Conservation (phyloP, 2,888 invertebrate genomes). For the Synergus gifuensis region DNA sequence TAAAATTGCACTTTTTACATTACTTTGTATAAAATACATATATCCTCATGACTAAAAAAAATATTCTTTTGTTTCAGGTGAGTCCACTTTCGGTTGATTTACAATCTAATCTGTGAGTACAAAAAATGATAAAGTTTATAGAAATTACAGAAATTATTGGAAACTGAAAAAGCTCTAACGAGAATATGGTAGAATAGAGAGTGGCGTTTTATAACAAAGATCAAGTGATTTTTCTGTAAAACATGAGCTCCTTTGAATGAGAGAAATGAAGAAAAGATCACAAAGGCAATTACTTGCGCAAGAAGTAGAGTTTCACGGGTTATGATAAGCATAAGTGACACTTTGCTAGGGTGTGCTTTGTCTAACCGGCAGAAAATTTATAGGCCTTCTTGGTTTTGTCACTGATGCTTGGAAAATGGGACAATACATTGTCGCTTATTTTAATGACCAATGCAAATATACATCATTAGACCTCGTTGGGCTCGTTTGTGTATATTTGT, state of each 20-base stretch:
- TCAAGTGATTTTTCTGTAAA: neutral
- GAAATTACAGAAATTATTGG: neutral
- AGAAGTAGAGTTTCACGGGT: conserved; percentile 55
- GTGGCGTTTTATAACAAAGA: neutral
- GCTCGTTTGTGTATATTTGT: conserved; percentile 66
- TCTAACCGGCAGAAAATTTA: conserved; percentile 54
- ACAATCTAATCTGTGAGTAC: neutral
- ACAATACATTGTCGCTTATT: conserved; percentile 54
- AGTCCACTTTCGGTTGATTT: neutral
- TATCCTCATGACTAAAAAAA: neutral
- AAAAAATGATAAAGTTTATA: neutral
- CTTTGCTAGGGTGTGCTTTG: conserved; percentile 51
- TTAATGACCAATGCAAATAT: conserved; percentile 68
- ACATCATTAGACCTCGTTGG: conserved; percentile 66
- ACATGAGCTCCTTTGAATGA: neutral
- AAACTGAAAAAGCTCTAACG: neutral
- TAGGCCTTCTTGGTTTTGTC: conserved; percentile 43
- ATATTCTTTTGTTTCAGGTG: neutral
- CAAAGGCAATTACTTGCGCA: conserved; percentile 49
- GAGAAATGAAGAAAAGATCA: conserved; percentile 26
- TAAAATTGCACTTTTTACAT: neutral
- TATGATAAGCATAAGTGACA: conserved; percentile 54
- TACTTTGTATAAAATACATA: neutral
- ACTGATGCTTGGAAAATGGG: conserved; percentile 26
- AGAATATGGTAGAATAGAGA: neutral